Evolutionary conservation across 2,888 invertebrate species (phyloP).

Genomic region (Drosophila dives): DNA sequence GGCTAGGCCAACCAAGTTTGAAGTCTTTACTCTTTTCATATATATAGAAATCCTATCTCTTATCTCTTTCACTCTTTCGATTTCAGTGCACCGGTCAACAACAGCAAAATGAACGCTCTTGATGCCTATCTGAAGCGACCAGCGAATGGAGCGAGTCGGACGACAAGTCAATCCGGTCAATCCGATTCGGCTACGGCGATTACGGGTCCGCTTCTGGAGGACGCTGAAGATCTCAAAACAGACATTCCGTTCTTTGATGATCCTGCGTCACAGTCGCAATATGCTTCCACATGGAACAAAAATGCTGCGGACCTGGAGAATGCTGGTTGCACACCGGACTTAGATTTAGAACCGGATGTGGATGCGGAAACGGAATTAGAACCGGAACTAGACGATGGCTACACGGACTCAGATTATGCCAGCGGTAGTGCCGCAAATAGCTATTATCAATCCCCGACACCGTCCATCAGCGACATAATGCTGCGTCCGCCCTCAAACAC

Average conservation of each 20-base stretch:
- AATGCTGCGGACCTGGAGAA: slow-evolving; percentile 27
- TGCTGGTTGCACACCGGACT: slow-evolving; percentile 14
- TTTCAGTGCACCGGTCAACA: slow-evolving; percentile 28
- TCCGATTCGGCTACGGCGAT: neutral
- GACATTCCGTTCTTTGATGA: slow-evolving; percentile 77
- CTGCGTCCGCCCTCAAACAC: slow-evolving; percentile 74
- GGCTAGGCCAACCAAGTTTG: neutral
- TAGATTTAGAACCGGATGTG: slow-evolving; percentile 1
- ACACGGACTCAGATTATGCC: slow-evolving; percentile 70
- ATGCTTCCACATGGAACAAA: slow-evolving; percentile 34
- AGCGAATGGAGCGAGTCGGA: slow-evolving; percentile 36
- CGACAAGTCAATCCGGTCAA: neutral
- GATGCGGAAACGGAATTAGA: slow-evolving; percentile 18
- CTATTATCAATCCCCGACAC: slow-evolving; percentile 58
- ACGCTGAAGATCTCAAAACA: slow-evolving; percentile 71
- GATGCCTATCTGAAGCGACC: slow-evolving; percentile 54
- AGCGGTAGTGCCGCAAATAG: slow-evolving; percentile 51
- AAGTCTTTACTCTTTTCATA: neutral
- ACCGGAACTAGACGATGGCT: slow-evolving; percentile 58
- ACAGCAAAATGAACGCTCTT: slow-evolving; percentile 61
- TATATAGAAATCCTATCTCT: neutral
- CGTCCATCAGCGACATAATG: slow-evolving; percentile 68
- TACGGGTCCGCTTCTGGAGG: slow-evolving; percentile 29
- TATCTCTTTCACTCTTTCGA: neutral
- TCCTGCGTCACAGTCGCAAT: slow-evolving; percentile 34